A percentile compares a stretch with the other conserved stretches of the same genome.
Conservation (phyloP, 2,113 vertebrate genomes). For the Scopus umbretta region DNA sequence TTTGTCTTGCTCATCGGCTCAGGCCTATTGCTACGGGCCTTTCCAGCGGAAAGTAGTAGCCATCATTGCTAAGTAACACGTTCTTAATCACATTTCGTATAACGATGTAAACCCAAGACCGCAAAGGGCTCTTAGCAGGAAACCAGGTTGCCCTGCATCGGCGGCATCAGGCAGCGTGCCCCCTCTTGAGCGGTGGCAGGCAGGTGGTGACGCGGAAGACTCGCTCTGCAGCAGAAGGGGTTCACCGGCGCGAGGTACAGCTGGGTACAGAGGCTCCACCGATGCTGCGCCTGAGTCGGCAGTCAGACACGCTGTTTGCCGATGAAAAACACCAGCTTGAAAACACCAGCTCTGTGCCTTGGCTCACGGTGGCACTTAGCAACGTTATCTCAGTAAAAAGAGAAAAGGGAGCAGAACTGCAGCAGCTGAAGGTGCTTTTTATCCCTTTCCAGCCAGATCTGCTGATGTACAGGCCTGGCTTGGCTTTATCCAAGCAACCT, state of each 20-base stretch:
- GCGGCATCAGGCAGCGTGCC: fast-evolving
- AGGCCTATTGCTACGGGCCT: neutral
- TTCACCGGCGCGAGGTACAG: neutral
- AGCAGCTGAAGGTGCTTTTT: too few species aligned
- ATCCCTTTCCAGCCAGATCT: neutral
- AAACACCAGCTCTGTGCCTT: too few species aligned
- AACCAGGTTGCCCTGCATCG: too few species aligned
- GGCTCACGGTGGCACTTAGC: neutral
- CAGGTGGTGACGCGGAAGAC: too few species aligned
- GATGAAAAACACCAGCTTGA: too few species aligned
- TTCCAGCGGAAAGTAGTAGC: neutral
- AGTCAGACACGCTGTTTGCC: too few species aligned
- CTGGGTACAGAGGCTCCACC: too few species aligned
- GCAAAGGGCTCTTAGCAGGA: neutral
- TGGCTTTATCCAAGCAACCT: neutral
- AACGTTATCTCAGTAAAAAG: neutral
- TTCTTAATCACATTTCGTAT: too few species aligned
- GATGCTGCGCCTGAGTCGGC: too few species aligned
- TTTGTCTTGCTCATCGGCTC: neutral
- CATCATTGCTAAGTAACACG: neutral
- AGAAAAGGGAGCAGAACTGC: too few species aligned
- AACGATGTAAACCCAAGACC: neutral
- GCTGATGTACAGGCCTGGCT: too few species aligned
- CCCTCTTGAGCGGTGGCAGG: too few species aligned
- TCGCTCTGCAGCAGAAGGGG: neutral